These are phyloP conservation scores for Proales similis DNA, from an alignment of 1,140 invertebrate genomes.

Conservation along the genomic window DNA sequence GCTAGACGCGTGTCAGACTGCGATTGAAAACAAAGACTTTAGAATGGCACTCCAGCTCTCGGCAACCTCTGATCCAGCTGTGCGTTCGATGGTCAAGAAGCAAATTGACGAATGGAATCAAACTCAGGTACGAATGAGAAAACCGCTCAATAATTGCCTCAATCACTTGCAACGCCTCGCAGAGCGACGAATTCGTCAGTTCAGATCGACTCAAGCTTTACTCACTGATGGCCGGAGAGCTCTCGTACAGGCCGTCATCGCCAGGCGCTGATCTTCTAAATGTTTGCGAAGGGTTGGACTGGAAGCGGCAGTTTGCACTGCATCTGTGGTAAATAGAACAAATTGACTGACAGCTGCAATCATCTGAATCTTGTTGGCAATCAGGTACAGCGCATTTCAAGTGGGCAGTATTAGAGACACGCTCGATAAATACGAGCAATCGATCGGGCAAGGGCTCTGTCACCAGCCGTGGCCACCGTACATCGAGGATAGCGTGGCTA, in stretches of 20 bases:
- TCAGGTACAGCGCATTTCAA: background rate
- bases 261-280: constrained; percentile 1
- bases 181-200: constrained; percentile 29
- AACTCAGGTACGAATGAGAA: constrained; percentile 2
- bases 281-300: constrained; percentile 33
- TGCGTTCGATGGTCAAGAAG: constrained; percentile 28
- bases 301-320: constrained; percentile 29
- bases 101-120: constrained; percentile 19
- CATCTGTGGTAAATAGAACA: constrained; percentile 22
- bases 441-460: background rate
- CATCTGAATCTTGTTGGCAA: background rate
- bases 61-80: constrained; percentile 10
- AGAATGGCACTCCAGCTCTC: constrained; percentile 13
- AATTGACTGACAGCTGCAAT: background rate
- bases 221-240: constrained; percentile 13
- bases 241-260: constrained; percentile 2
- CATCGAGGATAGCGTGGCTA: constrained; percentile 6
- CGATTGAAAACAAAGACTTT: constrained; percentile 24
- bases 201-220: constrained; percentile 14
- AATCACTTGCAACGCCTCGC: too few species aligned
- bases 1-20: constrained; percentile 23
- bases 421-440: constrained; percentile 8
- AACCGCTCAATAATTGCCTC: background rate
- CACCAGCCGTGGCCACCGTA: constrained; percentile 9
- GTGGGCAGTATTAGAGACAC: constrained; percentile 25